phyloP scores from a whole-genome alignment of 2,888 invertebrate genomes.

The Ochropacha duplaris region DNA sequence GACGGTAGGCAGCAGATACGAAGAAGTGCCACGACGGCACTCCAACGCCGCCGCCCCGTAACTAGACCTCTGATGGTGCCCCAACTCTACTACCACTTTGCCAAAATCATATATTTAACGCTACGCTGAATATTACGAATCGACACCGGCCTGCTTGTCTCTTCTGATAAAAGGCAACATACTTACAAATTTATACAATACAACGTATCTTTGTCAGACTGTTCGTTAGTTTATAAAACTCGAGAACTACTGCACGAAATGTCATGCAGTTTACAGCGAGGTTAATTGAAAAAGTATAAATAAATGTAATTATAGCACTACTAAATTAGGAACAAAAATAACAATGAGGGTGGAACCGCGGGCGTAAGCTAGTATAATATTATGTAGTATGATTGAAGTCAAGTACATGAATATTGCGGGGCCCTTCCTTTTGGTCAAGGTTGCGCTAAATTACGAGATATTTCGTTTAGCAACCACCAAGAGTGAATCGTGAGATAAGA shows the following conservation, averaged over 20 bases:
- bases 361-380: background rate
- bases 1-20: constrained; percentile 73
- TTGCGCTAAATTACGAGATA: constrained; percentile 10
- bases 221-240: too few relatives aligned
- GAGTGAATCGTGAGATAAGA: constrained; percentile 17
- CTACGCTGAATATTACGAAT: background rate
- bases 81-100: constrained; percentile 25
- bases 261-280: too few relatives aligned
- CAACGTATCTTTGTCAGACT: too few relatives aligned
- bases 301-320: too few relatives aligned
- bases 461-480: constrained; percentile 24
- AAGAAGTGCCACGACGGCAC: constrained; percentile 59
- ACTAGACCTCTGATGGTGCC: constrained; percentile 43
- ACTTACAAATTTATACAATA: too few relatives aligned
- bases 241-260: too few relatives aligned
- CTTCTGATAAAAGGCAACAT: too few relatives aligned
- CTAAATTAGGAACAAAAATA: too few relatives aligned
- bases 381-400: background rate
- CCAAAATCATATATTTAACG: background rate
- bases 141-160: too few relatives aligned
- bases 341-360: too few relatives aligned
- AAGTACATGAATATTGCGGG: background rate
- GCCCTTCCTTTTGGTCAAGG: constrained; percentile 25
- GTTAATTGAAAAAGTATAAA: too few relatives aligned
- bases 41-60: constrained; percentile 61